Base-by-base conservation (phyloP, 2,113 vertebrate genomes). In the Rousettus leschenaultii region DNA sequence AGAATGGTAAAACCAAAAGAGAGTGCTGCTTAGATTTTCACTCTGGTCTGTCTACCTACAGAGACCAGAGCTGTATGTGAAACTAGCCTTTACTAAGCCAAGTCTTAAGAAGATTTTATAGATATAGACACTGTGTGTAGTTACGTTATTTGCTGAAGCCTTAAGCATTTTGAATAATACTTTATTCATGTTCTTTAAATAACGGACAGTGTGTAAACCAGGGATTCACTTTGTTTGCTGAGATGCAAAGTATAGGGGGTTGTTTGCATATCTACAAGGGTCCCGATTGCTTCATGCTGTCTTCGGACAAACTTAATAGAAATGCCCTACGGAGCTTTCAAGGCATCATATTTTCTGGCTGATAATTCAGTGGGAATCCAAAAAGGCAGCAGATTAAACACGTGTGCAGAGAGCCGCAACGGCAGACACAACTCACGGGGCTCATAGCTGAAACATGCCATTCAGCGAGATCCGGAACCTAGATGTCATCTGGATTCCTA, bases 31-130 rank as follows among this genome's bases (percentile, higher is more conserved):
- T 13, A 2, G 14, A 51, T 51, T 12, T 84, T 75, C 35, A 77
- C 66, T n/a, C 33, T 45, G 38, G 22, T 70, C 40, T 55, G 21
- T 74, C 43, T 48, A 16, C 26, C 57, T 63, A 7, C 8, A 82
- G 38, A 82, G 38, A 71, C 33, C 13, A 86, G 53, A 89, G 38
- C 79, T 90, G 59, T 38, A 9, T 12, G 22, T 21, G 6, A 88
- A 59, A 84, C 30, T 26, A 63, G 83, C 18, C 28, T 68, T 89
- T 65, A 78, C 24, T 26, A 59, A 78, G 57, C n/a, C 35, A 65
- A 73, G 35, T 51, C 78, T 92, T 45, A 45, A 86, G 59, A 77
- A 74, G 65, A 13, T 73, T 84, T 92, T 79, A 78, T 4, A 90
- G 70, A 48, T 26, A n/a, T 71, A 83, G 73, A 59, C 24, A 43